These are phyloP conservation scores for Lineus longissimus DNA, from an alignment of 1,140 invertebrate genomes.

Conservation along the genomic window DNA sequence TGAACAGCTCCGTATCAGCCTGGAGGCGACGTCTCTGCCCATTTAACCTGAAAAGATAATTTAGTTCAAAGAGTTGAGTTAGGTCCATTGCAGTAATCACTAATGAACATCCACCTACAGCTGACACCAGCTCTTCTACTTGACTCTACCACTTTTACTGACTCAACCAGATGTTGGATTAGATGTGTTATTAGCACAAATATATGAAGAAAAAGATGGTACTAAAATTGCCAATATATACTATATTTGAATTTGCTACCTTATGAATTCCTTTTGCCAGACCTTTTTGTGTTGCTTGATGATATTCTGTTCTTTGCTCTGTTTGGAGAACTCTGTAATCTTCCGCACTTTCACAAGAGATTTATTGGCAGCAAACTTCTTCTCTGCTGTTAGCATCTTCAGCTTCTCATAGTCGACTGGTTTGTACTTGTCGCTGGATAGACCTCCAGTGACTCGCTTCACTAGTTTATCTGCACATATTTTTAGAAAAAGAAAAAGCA, in stretches of 20 bases:
- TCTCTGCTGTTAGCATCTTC: conserved; percentile 31
- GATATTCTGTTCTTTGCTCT: conserved; percentile 41
- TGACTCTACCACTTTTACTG: no score
- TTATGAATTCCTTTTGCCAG: conserved; percentile 46
- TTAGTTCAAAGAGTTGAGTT: conserved; percentile 14
- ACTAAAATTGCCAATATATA: no score
- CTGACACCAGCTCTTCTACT: no score
- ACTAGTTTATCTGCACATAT: conserved; percentile 31
- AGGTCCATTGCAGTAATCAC: conserved; percentile 13
- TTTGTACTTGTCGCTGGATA: conserved; percentile 43
- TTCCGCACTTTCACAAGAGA: conserved; percentile 42
- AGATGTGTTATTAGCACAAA: no score
- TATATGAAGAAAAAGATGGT: no score
- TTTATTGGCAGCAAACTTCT: conserved; percentile 42
- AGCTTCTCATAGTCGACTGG: conserved; percentile 45
- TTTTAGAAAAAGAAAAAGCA: neutral
- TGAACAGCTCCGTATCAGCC: conserved; percentile 37
- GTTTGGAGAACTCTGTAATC: conserved; percentile 43
- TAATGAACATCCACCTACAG: no score
- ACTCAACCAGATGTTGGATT: no score
- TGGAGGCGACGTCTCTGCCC: conserved; percentile 26
- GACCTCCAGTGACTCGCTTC: conserved; percentile 34
- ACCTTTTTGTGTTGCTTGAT: conserved; percentile 42
- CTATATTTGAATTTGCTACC: no score
- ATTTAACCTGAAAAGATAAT: conserved; percentile 20